Evolutionary conservation across 2,797 vertebrate genomes (phyloP), one percentile per base, ranked within the genome.

Genomic region (Xiphorhynchus erythropygius): DNA sequence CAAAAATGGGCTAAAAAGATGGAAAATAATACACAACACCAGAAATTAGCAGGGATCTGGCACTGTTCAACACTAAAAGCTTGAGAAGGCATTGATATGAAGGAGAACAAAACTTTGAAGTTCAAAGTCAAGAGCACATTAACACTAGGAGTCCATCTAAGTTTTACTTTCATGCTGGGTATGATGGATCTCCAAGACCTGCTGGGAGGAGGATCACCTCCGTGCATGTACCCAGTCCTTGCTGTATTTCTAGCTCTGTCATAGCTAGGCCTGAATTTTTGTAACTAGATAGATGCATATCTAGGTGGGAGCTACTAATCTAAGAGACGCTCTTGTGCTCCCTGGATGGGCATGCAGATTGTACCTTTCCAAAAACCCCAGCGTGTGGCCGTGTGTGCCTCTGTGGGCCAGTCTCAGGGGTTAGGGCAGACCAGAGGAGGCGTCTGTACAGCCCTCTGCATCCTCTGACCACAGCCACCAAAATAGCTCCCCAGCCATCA

Each of bases 341-440:
- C 57, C 50, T 46, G 25, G 33, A n/a, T 23, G 60, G 56, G 33
- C 12, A 14, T 4, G 16, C 21, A 56, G 57, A 21, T 46, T 50
- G 33, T 19, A 62, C 39, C 35, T 77, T 60, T 80, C 27, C 57
- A 32, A 57, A 64, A 73, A 25, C 9, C 18, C 9, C 64, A 55
- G 50, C 1, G 0, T 1, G 22, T 22, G 70, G 42, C 78, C 0
- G 0, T 57, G 39, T 15, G 7, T 2, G 4, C 24, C 74, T 49
- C 86, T 6, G 4, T 8, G 77, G 41, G 53, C n/a, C 83, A 62
- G 50, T 62, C n/a, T 30, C 85, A 52, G 37, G 33, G 68, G 7
- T 30, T 4, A 17, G 59, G 70, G 33, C 56, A 77, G 37, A 16
- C 2, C 4, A 2, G 13, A 23, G 42, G 41, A 71, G 18, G 27